Conservation (phyloP, 1,140 invertebrate species). For the Oryctes rhinoceros region DNA sequence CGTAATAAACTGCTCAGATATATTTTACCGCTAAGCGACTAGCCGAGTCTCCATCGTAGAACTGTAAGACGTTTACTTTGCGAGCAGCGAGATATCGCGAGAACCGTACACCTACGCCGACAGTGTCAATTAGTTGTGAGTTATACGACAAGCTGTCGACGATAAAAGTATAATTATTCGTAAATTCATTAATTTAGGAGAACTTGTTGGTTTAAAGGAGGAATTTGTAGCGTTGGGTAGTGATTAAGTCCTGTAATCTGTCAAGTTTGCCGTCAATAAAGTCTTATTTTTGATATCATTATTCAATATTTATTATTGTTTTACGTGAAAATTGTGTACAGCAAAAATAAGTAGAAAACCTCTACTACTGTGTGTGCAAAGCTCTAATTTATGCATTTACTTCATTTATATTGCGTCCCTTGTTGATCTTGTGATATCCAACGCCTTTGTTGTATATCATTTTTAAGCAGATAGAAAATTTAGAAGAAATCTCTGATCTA, state of each 20-base stretch:
- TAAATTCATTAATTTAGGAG: neutral
- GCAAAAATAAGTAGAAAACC: too few relatives aligned
- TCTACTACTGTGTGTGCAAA: too few relatives aligned
- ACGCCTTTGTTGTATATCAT: too few relatives aligned
- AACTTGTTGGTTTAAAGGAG: neutral
- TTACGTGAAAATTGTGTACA: too few relatives aligned
- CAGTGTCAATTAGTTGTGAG: slow-evolving; percentile 59
- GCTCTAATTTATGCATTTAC: too few relatives aligned
- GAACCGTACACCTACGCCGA: slow-evolving; percentile 58
- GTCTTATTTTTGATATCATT: too few relatives aligned
- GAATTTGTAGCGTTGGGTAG: neutral
- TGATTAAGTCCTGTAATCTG: neutral
- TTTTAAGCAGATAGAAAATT: too few relatives aligned
- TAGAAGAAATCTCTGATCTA: too few relatives aligned
- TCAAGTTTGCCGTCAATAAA: neutral
- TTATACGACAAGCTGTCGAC: slow-evolving; percentile 46
- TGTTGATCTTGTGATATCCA: too few relatives aligned
- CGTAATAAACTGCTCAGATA: slow-evolving; percentile 58
- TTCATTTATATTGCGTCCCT: too few relatives aligned
- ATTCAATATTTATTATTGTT: too few relatives aligned
- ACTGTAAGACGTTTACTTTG: neutral
- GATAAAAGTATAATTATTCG: slow-evolving; percentile 35
- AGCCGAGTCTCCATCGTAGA: neutral
- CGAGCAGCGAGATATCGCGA: slow-evolving; percentile 42
- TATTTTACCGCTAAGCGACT: slow-evolving; percentile 52